These are phyloP conservation scores for Hylaeus anthracinus DNA, from an alignment of 1,140 invertebrate genomes.

Conservation along the genomic window DNA sequence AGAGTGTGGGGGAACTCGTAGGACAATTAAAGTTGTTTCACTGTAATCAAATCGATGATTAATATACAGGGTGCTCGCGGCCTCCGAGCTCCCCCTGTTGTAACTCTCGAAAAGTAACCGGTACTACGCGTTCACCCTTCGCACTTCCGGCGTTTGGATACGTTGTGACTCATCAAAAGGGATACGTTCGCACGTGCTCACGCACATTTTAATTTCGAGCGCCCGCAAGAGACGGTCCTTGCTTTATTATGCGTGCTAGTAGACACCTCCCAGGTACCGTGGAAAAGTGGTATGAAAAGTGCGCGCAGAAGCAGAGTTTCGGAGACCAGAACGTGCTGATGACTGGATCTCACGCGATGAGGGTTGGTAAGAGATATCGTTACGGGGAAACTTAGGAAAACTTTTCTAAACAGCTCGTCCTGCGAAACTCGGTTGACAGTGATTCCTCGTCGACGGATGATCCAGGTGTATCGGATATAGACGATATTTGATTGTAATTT, in stretches of 20 bases:
- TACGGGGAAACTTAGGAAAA: slow-evolving; percentile 20
- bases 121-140: not conserved
- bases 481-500: too few relatives aligned
- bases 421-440: not conserved
- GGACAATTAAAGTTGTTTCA: slow-evolving; percentile 26
- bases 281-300: slow-evolving; percentile 1
- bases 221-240: not conserved
- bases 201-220: slow-evolving; percentile 40
- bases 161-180: slow-evolving; percentile 33
- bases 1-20: not conserved
- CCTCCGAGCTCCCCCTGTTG: not conserved
- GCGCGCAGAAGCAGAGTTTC: not conserved
- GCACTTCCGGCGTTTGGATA: not conserved
- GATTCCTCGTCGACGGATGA: too few relatives aligned
- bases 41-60: slow-evolving; percentile 33
- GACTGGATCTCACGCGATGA: slow-evolving; percentile 26
- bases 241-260: slow-evolving; percentile 21
- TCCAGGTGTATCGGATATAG: too few relatives aligned
- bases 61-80: not conserved
- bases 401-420: slow-evolving; percentile 4
- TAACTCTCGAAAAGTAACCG: not conserved
- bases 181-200: slow-evolving; percentile 18
- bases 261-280: not conserved
- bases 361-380: too few relatives aligned
- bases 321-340: slow-evolving; percentile 37